Conservation (phyloP, 2,888 invertebrate genomes). For the Spatulosminthurus flaviceps region DNA sequence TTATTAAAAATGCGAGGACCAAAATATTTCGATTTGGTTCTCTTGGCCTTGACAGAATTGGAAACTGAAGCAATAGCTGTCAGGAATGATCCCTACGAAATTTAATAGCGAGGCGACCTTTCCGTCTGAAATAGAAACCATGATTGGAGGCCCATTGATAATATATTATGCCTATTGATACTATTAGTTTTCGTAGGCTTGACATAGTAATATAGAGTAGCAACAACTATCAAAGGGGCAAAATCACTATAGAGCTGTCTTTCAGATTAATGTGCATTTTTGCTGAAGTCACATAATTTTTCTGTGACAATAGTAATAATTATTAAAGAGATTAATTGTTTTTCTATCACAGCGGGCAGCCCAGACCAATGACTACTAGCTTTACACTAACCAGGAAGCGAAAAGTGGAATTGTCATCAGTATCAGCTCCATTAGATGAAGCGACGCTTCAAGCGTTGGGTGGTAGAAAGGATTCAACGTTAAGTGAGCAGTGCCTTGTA, state of each 20-base stretch:
- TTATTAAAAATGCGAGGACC: no score
- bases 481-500: constrained; percentile 59
- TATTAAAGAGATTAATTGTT: no score
- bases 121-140: neutral
- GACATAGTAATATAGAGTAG: neutral
- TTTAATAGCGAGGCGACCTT: no score
- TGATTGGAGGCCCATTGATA: neutral
- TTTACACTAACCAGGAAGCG: constrained; percentile 73
- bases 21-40: no score
- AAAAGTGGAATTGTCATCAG: constrained; percentile 73
- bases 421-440: constrained; percentile 64
- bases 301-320: neutral
- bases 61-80: no score
- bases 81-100: no score
- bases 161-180: neutral
- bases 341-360: constrained; percentile 46
- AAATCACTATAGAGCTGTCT: neutral
- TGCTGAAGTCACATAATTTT: neutral
- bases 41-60: no score
- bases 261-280: no score
- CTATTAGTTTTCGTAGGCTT: neutral
- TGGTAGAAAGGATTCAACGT: constrained; percentile 55
- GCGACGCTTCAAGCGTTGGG: constrained; percentile 47
- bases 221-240: neutral
- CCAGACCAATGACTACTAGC: constrained; percentile 63